Evolutionary conservation across 2,888 invertebrate species (phyloP).

Genomic region (Tenthredo notha): DNA sequence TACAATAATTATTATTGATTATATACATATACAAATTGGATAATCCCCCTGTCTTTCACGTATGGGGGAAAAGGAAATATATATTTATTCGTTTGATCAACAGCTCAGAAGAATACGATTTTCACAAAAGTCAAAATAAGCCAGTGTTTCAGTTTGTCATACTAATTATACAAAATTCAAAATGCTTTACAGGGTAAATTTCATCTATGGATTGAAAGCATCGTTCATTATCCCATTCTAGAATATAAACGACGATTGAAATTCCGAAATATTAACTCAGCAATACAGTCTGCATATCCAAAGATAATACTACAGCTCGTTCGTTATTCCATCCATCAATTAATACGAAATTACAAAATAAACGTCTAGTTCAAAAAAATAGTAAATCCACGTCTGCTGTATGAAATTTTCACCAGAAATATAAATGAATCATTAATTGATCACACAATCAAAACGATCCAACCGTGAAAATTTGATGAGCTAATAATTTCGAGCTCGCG

Average conservation of each 20-base stretch:
- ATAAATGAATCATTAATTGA: not conserved
- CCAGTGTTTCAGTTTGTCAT: not conserved
- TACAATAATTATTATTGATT: slow-evolving; percentile 26
- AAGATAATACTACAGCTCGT: not conserved
- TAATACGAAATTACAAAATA: not conserved
- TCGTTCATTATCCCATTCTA: not conserved
- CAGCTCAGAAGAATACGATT: not conserved
- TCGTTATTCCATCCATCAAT: not conserved
- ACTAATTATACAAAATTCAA: not conserved
- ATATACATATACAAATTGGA: slow-evolving; percentile 27
- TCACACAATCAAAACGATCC: not conserved
- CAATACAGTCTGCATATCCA: not conserved
- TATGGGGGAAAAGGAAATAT: not conserved
- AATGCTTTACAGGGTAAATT: not conserved
- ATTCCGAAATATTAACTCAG: not conserved
- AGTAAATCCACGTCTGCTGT: not conserved
- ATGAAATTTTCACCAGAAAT: not conserved
- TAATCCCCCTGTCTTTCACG: not conserved
- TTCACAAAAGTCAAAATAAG: not conserved
- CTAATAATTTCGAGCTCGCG: not conserved
- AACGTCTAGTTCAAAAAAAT: not conserved
- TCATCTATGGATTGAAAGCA: not conserved
- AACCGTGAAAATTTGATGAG: not conserved
- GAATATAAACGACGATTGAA: not conserved
- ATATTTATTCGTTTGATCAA: not conserved